Evolutionary conservation across 2,113 vertebrate genomes (phyloP), one percentile per base, ranked within the genome.

Genomic region (Poeciliopsis occidentalis): DNA sequence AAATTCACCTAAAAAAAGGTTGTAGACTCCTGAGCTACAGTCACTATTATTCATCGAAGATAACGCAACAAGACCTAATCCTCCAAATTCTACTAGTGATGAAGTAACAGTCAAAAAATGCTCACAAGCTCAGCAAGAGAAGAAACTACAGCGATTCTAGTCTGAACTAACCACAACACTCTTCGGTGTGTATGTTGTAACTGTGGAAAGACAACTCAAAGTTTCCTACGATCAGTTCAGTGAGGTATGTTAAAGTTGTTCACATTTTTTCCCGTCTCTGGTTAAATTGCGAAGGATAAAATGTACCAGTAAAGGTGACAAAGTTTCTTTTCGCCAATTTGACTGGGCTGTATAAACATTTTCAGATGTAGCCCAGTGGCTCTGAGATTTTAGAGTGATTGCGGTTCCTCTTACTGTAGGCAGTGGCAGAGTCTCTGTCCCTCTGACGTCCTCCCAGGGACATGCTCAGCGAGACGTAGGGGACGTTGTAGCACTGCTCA

Each of bases 341-440:
- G 8, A n/a, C 22, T 22, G 51, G 5, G 51, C 2, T 57, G 24
- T 57, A 24, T n/a, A 57, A 17, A 24, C 22, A 15, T 57, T 57
- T 57, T n/a, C 51, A 57, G 51, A 10, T 54, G 17, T 4, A 54
- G 26, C 3, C 26, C 64, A 29, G 22, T 0, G 3, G 51, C 34
- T 27, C 26, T 79, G 24, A 27, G 11, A 12, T 17, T 7, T 27
- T 27, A 27, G 31, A 60, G 0, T 17, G 27, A 24, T 61, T 60
- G 4, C 12, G 12, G 7, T 29, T 51, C 1, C 3, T 89, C 94
- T 93, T 91, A 95, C 94, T 91, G 86, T 94, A 95, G 69, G 96
- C 94, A 7, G 93, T 95, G 80, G 94, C 94, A 2, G 95, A 95
- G 90, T 96, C 95, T 76, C 95, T 87, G 73, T 95, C 94, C 54